Evolutionary conservation across 1,140 invertebrate genomes (phyloP).

Genomic region (Drosophila erecta): DNA sequence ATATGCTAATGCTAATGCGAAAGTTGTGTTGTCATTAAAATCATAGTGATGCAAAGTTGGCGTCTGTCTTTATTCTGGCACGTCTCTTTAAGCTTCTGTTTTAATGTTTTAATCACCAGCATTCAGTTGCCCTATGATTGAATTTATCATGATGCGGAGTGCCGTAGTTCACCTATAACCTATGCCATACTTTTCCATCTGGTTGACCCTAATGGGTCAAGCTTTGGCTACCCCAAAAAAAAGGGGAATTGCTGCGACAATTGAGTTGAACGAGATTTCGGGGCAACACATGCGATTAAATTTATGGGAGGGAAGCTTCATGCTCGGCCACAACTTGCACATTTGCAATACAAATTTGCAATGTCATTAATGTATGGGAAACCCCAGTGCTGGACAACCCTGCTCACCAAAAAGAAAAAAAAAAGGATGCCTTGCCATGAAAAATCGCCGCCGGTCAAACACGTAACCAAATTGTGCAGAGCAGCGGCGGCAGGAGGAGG

Average conservation of each 20-base stretch:
- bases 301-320: conserved; percentile 36
- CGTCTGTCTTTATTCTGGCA: not conserved
- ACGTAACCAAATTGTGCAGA: conserved; percentile 80
- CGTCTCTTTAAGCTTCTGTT: conserved; percentile 3
- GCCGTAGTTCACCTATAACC: not conserved
- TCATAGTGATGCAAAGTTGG: conserved; percentile 35
- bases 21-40: conserved; percentile 64
- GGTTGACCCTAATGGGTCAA: conserved; percentile 17
- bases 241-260: conserved; percentile 1
- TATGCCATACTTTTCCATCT: conserved; percentile 2
- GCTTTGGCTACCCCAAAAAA: not conserved
- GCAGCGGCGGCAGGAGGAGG: conserved; percentile 21
- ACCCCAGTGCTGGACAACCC: not conserved
- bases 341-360: conserved; percentile 79
- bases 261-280: conserved; percentile 33
- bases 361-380: conserved; percentile 68
- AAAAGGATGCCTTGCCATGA: conserved; percentile 57
- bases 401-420: conserved; percentile 22
- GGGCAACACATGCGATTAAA: conserved; percentile 31
- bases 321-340: conserved; percentile 46
- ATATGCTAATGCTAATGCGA: conserved; percentile 79
- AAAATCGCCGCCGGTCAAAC: conserved; percentile 81
- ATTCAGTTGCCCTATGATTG: not conserved
- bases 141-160: not conserved
- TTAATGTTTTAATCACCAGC: conserved; percentile 7